A percentile compares a stretch with the other conserved stretches of the same genome.
These are phyloP conservation scores for Leptogaster cylindrica DNA, from an alignment of 2,888 invertebrate species.

Conservation along the genomic window DNA sequence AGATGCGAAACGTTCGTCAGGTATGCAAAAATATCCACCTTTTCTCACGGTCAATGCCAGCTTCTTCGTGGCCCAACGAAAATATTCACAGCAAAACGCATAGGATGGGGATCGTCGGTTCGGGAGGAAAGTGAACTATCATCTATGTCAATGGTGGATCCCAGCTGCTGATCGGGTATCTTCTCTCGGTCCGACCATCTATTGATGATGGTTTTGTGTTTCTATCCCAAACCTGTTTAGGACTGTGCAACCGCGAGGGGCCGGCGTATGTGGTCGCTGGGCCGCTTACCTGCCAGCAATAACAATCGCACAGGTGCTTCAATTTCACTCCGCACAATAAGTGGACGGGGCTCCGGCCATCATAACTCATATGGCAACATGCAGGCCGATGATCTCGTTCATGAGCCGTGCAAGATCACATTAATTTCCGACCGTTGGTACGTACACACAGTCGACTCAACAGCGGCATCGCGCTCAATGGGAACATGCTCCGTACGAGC, in stretches of 20 bases:
- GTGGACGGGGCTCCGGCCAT: constrained; percentile 35
- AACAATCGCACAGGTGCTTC: constrained; percentile 45
- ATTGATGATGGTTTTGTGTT: constrained; percentile 37
- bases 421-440: constrained; percentile 44
- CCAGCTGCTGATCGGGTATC: constrained; percentile 28
- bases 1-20: constrained; percentile 18
- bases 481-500: constrained; percentile 4
- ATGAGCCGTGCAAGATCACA: constrained; percentile 43
- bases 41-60: constrained; percentile 38
- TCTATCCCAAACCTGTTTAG: constrained; percentile 39
- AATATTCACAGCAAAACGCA: neutral
- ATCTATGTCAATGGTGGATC: constrained; percentile 41
- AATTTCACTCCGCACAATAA: constrained; percentile 45
- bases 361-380: constrained; percentile 43
- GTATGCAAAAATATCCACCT: constrained; percentile 20
- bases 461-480: constrained; percentile 4
- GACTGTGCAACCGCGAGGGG: neutral
- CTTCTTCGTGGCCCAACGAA: neutral
- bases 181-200: neutral
- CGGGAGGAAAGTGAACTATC: constrained; percentile 36
- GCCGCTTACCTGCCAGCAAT: constrained; percentile 21
- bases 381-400: constrained; percentile 44
- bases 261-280: too few species aligned
- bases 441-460: constrained; percentile 3
- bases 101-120: neutral